Evolutionary conservation across 2,113 vertebrate genomes (phyloP).

Genomic region (Sigmodon hispidus): DNA sequence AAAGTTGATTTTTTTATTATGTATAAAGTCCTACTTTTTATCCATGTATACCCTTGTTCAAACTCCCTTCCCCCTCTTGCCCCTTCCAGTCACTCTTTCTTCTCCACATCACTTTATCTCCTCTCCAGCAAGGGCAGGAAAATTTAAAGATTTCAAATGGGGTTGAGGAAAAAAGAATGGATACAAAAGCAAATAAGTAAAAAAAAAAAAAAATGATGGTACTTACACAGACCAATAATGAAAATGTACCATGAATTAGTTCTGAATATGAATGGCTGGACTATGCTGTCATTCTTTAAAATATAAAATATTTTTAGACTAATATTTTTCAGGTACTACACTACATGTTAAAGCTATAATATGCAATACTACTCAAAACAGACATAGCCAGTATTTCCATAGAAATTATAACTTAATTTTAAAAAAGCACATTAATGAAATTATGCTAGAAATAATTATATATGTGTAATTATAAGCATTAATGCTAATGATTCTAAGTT

Average conservation of each 20-base stretch:
- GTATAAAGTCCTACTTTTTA: no score
- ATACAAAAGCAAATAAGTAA: background rate
- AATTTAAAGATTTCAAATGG: background rate
- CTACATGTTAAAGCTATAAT: background rate
- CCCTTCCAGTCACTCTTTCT: no score
- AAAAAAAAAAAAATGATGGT: background rate
- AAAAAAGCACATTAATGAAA: background rate
- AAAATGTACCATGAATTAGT: background rate
- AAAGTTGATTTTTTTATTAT: no score
- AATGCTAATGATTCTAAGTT: background rate
- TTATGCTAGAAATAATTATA: background rate
- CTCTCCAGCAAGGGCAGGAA: no score
- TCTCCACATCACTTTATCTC: no score
- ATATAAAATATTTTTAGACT: background rate
- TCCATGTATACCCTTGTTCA: no score
- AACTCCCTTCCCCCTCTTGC: no score
- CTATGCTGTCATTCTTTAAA: background rate
- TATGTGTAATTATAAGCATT: background rate
- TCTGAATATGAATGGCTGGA: background rate
- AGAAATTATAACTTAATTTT: background rate
- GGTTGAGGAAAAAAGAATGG: background rate
- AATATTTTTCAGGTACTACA: background rate
- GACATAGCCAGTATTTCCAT: background rate
- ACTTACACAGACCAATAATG: background rate
- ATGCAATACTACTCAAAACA: background rate